Evolutionary conservation across 2,113 vertebrate genomes (phyloP).

Genomic region (Amphiprion ocellaris): DNA sequence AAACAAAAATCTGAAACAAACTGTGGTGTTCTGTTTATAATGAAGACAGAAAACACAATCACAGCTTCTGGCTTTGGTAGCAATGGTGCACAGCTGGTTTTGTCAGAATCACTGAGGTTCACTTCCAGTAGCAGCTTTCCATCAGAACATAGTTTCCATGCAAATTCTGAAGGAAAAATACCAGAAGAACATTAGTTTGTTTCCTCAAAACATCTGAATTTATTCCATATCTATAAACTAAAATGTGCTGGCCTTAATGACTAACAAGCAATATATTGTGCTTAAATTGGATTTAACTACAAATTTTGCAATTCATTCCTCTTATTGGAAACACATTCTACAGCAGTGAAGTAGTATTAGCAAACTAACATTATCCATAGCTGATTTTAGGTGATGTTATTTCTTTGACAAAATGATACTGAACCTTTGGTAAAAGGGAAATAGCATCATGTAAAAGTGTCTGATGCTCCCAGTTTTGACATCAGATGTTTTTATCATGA

Average conservation of each 20-base stretch:
- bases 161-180: constrained; percentile 6
- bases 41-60: constrained; percentile 11
- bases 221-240: constrained; percentile 10
- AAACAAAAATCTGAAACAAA: constrained; percentile 21
- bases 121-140: background rate
- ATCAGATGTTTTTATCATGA: too few relatives aligned
- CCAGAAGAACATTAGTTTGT: background rate
- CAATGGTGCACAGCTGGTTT: constrained; percentile 4
- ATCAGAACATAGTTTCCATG: constrained; percentile 3
- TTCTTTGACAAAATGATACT: too few relatives aligned
- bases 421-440: too few relatives aligned
- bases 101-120: constrained; percentile 24
- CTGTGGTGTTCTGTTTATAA: constrained; percentile 20
- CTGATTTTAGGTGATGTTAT: too few relatives aligned
- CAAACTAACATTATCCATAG: too few relatives aligned
- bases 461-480: too few relatives aligned
- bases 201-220: background rate
- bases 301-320: too few relatives aligned
- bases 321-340: too few relatives aligned
- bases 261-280: constrained; percentile 1
- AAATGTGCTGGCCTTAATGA: background rate
- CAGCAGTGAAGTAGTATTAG: too few relatives aligned
- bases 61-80: constrained; percentile 20
- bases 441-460: too few relatives aligned
- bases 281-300: too few relatives aligned